Base-by-base conservation (phyloP, 2,113 vertebrate genomes). In the Thomomys bottae region DNA sequence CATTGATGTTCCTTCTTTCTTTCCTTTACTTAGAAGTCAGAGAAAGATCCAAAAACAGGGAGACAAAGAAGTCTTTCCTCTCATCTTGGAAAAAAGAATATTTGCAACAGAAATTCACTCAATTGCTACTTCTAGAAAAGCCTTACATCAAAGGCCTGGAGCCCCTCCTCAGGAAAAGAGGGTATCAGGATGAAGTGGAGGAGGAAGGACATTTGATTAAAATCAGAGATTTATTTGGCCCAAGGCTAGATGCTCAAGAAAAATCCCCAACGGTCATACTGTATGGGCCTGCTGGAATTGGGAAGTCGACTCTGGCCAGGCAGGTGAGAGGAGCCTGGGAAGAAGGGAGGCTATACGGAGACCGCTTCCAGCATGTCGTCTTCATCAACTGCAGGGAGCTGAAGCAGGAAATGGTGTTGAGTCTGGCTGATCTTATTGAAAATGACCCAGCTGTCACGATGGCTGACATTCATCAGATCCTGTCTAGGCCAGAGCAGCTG, bases 311-410 rank as follows among this genome's bases (percentile, higher is more conserved):
- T 1, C 59, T 84, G 0, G 84, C 96, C n/a, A 97, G 95, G 84
- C 95, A 94, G 63, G 89, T 97, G 76, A 97, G 91, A 92, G n/a
- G 78, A 45, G 95, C 96, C 38, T 97, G 97, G 97, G 91, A 36
- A 2, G 85, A 94, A 61, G 96, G 95, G 59, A 42, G 9, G 0
- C 54, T 95, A 4, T 95, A 79, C 6, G 0, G 9, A 0, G 86
- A 96, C 21, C 88, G 6, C 40, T 98, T 98, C 95, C 88, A 95
- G 34, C 95, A 95, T 0, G 2, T 97, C 26, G 97, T 98, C 94
- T 97, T 97, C 66, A 20, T 98, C 3, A 95, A 94, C 79, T 98
- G 98, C 77, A 96, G 95, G 91, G 95, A 97, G 66, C 21, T 96
- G 0, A 70, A 76, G 63, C n/a, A 6, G 2, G 64, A 34, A 1